A percentile compares a stretch with the other conserved stretches of the same genome.
These are phyloP conservation scores for Arrhopalites spinosus DNA, from an alignment of 2,888 invertebrate species.

Conservation along the genomic window DNA sequence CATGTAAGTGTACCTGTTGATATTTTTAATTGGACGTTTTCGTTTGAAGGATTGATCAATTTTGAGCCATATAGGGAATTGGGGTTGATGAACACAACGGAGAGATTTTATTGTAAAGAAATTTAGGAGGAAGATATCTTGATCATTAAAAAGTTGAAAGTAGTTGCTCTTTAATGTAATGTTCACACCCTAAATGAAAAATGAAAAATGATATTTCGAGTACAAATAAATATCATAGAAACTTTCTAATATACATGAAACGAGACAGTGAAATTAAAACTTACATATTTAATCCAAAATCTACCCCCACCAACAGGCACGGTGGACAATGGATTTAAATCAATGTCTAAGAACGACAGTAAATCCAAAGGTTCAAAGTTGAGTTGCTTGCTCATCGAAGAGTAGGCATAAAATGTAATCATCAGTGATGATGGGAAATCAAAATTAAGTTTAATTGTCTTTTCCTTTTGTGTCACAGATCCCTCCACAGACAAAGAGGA, in stretches of 20 bases:
- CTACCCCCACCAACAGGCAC: neutral
- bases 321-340: neutral
- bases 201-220: neutral
- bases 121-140: constrained; percentile 38
- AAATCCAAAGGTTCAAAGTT: constrained; percentile 36
- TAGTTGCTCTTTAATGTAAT: constrained; percentile 1
- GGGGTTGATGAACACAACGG: constrained; percentile 47
- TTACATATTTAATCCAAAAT: constrained; percentile 47
- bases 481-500: constrained; percentile 45
- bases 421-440: constrained; percentile 19
- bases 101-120: constrained; percentile 45
- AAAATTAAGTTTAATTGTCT: constrained; percentile 28
- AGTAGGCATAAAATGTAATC: constrained; percentile 41
- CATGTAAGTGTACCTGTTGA: too few species aligned
- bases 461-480: constrained; percentile 47
- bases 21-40: neutral
- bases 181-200: neutral
- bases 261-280: neutral
- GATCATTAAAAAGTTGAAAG: neutral
- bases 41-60: constrained; percentile 14
- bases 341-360: constrained; percentile 23
- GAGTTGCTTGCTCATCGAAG: constrained; percentile 30
- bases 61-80: constrained; percentile 44
- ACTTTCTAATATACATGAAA: too few species aligned
- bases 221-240: too few species aligned